phyloP scores from a whole-genome alignment of 2,113 vertebrate genomes.

The Formicarius rufipectus region DNA sequence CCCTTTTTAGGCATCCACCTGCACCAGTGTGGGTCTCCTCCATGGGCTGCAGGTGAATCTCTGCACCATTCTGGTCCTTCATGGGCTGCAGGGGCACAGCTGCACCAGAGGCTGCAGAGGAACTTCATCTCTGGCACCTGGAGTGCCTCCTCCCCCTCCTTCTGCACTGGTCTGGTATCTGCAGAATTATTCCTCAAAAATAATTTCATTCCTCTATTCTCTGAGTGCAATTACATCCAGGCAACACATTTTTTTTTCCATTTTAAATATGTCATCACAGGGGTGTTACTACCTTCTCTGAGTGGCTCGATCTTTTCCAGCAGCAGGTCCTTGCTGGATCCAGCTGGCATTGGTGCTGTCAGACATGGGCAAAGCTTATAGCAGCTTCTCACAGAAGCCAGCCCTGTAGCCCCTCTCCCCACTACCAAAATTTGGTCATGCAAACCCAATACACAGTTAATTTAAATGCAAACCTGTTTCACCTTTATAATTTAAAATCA shows the following conservation, averaged over 20 bases:
- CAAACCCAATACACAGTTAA: not conserved
- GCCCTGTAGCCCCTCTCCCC: rapidly evolving
- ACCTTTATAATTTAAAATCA: not conserved
- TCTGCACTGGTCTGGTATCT: not conserved
- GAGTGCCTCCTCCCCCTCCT: not conserved
- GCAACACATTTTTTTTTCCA: not conserved
- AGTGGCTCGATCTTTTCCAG: not conserved
- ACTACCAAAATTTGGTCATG: not conserved
- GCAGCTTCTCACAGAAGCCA: not conserved
- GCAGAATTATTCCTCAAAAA: not conserved
- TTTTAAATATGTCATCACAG: not conserved
- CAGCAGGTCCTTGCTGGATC: rapidly evolving
- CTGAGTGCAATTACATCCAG: not conserved
- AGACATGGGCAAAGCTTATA: not conserved
- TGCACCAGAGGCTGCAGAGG: not conserved
- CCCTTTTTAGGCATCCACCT: not conserved
- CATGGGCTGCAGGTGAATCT: not conserved
- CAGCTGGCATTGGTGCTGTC: not conserved
- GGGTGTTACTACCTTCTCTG: not conserved
- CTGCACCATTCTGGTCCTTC: not conserved
- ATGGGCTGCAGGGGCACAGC: not conserved
- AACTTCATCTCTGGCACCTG: not conserved
- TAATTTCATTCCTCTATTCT: not conserved
- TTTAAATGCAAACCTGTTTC: not conserved
- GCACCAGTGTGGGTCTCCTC: not conserved